Evolutionary conservation across 2,113 vertebrate species (phyloP), one percentile per base, ranked within the genome.

Genomic region (Corvus hawaiiensis): DNA sequence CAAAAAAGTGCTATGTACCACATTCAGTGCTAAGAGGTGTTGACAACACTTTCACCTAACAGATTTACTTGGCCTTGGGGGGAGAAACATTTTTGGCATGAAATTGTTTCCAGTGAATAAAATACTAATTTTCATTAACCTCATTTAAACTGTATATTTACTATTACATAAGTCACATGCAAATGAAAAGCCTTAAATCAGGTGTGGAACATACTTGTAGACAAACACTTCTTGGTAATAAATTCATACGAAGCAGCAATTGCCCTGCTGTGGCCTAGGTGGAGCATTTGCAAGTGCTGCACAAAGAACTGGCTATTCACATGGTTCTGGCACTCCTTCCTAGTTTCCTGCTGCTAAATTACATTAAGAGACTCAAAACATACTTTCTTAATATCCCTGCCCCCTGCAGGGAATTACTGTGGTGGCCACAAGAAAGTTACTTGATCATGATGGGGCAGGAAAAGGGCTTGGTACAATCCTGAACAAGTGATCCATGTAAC

Each of bases 311-410:
- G 68, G 83, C 94, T 96, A 95, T 96, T 96, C 94, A 92, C 79
- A 94, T 56, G 52, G 32, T 94, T 94, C 93, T 97, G 96, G 95
- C 93, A 96, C 56, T 78, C 73, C 84, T 84, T 92, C 93, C 66
- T 72, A 64, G 93, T 86, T 97, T 97, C 94, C 96, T 95, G 95
- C 94, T 94, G 93, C 91, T 97, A 94, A 93, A 96, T 97, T 95
- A 94, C 91, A 95, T 94, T 95, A 96, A 94, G 86, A 94, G 84
- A 87, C 86, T 97, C 93, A 91, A 95, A 95, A 94, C 94, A 94
- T 95, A 94, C 86, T 92, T 95, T 94, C 89, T 94, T 96, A 96
- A 96, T 95, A 96, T 93, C 93, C 84, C 77, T 92, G 80, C 73
- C 91, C 89, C 95, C 91, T 95, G 91, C 84, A 96, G 91, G 84